Base-by-base conservation (phyloP, 2,113 vertebrate species). In the Apteryx owenii region DNA sequence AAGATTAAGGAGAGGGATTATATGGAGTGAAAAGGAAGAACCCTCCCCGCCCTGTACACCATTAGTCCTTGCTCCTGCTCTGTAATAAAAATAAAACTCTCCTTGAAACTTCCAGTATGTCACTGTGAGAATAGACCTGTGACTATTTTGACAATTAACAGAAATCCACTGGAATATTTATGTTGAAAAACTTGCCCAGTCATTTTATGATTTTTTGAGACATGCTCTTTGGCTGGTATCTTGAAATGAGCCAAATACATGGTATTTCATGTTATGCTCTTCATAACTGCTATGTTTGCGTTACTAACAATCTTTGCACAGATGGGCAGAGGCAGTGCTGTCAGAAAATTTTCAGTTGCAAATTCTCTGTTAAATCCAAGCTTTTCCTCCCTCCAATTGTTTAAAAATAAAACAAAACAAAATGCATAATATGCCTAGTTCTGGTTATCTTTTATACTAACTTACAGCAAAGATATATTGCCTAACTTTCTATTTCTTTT, bases 401-500 rank as follows among this genome's bases (percentile, higher is more conserved):
- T 95, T 92, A 93, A 96, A 97, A 97, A 97, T 92, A 95, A 95
- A 97, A 92, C 77, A 93, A 97, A 97, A 94, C 85, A 89, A 96
- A 89, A 82, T 82, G 33, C 70, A 93, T 94, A 87, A 53, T 81
- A 72, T 61, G 81, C 69, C 77, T 90, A 58, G 36, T 76, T 90
- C 77, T 93, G 19, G 5, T 92, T 87, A 33, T 79, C 13, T 89
- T 87, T 94, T 69, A 58, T 87, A 17, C 17, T 88, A 81, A 90
- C 12, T 93, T 94, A 81, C 8, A 48, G 58, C 9, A 93, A 95
- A 88, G 80, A 93, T 61, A 12, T 58, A 44, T 48, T 79, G 15
- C 18, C 6, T 19, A 84, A 68, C 7, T 94, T 93, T 86, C 19
- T 81, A 25, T 78, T 94, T 96, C 16, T 65, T 92, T 89, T 80